Base-by-base conservation (phyloP, 2,888 invertebrate species). In the Enchytraeus crypticus region DNA sequence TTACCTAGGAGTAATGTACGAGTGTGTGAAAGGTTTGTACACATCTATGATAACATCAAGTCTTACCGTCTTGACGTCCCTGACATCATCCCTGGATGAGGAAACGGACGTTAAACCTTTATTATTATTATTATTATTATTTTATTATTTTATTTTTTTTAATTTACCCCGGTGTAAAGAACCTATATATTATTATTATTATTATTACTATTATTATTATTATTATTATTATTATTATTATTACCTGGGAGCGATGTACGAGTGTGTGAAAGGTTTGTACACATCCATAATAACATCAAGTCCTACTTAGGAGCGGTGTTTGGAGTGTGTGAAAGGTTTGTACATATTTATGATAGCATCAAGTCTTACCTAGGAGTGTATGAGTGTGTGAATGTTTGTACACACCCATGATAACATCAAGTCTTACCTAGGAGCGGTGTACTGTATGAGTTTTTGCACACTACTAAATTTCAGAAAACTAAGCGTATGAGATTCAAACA, bases 1-100 rank as follows among this genome's bases (percentile, higher is more conserved):
- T n/a, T 60, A 60, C 29, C 34, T 60, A 27, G 60, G 53, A 26
- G 46, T 60, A 32, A 49, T 30, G 3, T 56, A 60, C 49, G 46
- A 29, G 2, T 60, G 60, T 26, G 55, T 60, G n/a, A 55, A 55
- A 49, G 60, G 60, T 60, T 2, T n/a, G 11, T 14, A 26, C 32
- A 23, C 11, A 14, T 11, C 18, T 49, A 11, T 18, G 11, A 49
- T 14, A 53, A 26, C 33, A 21, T 51, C 26, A 4, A 32, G 32
- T 29, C 11, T 27, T 33, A 5, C 2, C 2, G 30, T 33, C 34
- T 51, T 14, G 18, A 21, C 33, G 21, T 30, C n/a, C n/a, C n/a
- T n/a, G n/a, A n/a, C n/a, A n/a, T n/a, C n/a, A n/a, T n/a, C n/a
- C n/a, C n/a, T n/a, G n/a, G n/a, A n/a, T n/a, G n/a, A n/a, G n/a